These are phyloP conservation scores for Patiria miniata DNA, from an alignment of 35 echinoderm and acorn worm species.

Conservation along the genomic window DNA sequence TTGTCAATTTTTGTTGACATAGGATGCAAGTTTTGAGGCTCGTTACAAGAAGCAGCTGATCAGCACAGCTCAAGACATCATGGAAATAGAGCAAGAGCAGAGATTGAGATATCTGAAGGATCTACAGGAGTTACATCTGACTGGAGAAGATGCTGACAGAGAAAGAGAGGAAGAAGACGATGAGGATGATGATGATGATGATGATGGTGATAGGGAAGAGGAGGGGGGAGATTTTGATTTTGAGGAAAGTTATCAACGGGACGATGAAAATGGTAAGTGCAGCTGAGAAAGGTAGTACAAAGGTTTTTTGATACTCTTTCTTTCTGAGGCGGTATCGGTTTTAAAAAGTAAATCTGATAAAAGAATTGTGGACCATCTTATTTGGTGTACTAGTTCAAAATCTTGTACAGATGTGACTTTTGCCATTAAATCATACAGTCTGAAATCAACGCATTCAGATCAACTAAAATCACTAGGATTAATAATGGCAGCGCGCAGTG, in stretches of 20 bases:
- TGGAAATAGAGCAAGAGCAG: conserved; percentile 3
- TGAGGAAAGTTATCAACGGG: background rate
- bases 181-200: conserved; percentile 4
- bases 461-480: too few species aligned
- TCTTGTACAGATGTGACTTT: too few species aligned
- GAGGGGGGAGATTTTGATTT: background rate
- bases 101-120: background rate
- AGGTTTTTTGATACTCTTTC: background rate
- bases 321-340: background rate
- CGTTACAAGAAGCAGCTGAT: conserved; percentile 21
- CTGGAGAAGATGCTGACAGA: background rate
- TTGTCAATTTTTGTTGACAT: background rate
- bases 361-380: too few species aligned
- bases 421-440: too few species aligned
- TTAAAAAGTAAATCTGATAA: background rate
- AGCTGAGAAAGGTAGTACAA: background rate
- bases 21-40: conserved; percentile 42
- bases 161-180: conserved; percentile 14
- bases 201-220: background rate
- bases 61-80: conserved; percentile 21
- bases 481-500: too few species aligned
- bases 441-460: too few species aligned
- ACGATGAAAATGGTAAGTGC: conserved; percentile 5
- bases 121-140: background rate
- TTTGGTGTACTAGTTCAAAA: too few species aligned